Evolutionary conservation across 2,113 vertebrate species (phyloP), one percentile per base, ranked within the genome.

Genomic region (Sinocyclocheilus anshuiensis): DNA sequence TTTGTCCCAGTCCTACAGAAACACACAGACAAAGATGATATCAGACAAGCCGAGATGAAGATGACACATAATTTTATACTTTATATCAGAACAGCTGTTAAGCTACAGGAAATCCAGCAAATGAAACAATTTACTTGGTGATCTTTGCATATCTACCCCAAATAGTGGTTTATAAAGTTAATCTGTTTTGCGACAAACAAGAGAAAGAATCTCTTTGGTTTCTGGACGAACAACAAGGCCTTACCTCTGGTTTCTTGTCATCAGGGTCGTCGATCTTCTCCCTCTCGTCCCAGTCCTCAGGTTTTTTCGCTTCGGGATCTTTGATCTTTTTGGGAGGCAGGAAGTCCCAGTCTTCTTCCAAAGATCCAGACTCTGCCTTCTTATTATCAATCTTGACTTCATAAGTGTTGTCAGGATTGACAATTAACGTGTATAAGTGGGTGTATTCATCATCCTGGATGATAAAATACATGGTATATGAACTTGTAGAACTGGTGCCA

Each of bases 341-440:
- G 81, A 97, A 93, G 90, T 96, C 94, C 96, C 96, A 97, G 87
- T 97, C 94, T 0, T 95, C 95, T 89, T 97, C 95, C 89, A 97
- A 87, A 81, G 61, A 91, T 45, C 95, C 95, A 20, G 94, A 94
- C 86, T 95, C 95, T 3, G 96, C 95, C 86, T 96, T 95, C 87
- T 96, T 93, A 75, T 97, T 97, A 91, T 97, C 95, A 4, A 97
- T 96, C 92, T 97, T 97, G 61, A 97, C 95, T 87, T 95, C 95
- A 22, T 97, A 97, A 7, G 95, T 96, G 92, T 95, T 95, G 90
- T 96, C 96, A 4, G 96, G 93, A 84, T 90, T 92, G 89, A 97
- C 92, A 1, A 97, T 91, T 85, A 97, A 90, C 2, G 96, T 96
- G 89, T 96, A 96, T 77, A 97, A 91, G 88, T 97, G 95, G 83